phyloP scores from a whole-genome alignment of 2,113 vertebrate species.

The Aegithalos caudatus region DNA sequence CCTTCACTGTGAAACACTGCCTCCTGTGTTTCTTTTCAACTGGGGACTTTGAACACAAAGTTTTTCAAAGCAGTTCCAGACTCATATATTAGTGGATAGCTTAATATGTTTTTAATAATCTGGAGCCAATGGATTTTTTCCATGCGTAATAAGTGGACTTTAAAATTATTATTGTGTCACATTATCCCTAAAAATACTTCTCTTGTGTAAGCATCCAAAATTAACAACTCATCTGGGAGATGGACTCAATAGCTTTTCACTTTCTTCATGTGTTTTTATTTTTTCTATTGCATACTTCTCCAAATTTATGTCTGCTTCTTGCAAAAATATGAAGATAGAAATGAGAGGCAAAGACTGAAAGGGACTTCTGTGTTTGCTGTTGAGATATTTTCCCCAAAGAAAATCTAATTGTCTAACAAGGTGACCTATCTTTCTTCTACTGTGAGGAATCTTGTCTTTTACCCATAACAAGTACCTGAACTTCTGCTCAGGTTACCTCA shows the following conservation, averaged over 20 bases:
- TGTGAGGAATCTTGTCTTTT: not conserved
- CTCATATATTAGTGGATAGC: not conserved
- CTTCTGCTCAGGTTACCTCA: not conserved
- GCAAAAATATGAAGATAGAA: not conserved
- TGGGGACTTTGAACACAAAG: not conserved
- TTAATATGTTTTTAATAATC: not conserved
- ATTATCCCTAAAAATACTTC: not conserved
- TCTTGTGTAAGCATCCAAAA: not conserved
- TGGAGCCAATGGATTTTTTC: not conserved
- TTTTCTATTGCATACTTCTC: not conserved
- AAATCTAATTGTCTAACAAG: not conserved
- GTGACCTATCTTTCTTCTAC: not conserved
- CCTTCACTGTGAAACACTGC: not conserved
- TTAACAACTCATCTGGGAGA: not conserved
- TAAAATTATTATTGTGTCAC: not conserved
- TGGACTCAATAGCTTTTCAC: not conserved
- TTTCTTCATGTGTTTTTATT: not conserved
- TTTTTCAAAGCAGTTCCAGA: not conserved
- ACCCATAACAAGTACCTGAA: not conserved
- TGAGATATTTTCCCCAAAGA: not conserved
- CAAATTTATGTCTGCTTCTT: not conserved
- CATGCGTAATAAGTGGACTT: not conserved
- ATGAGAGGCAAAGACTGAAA: not conserved
- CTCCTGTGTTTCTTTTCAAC: not conserved
- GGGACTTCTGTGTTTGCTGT: not conserved